Conservation (phyloP, 2,113 vertebrate species). For the Ictalurus furcatus region DNA sequence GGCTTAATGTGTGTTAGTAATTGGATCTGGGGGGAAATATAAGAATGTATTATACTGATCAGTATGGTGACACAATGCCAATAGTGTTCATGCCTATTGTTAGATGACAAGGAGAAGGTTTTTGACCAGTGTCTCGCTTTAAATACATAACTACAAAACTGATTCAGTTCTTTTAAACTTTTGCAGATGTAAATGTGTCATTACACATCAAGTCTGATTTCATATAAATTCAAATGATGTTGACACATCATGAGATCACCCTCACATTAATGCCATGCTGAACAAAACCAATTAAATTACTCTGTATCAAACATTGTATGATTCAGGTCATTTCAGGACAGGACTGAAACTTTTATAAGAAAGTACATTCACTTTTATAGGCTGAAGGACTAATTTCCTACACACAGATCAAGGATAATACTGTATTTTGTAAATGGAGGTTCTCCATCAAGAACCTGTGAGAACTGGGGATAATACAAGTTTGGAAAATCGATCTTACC, state of each 20-base stretch:
- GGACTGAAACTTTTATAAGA: no score
- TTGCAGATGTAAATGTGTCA: background rate
- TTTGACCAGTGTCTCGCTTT: background rate
- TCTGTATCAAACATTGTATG: background rate
- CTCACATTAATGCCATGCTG: background rate
- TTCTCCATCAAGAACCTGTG: background rate
- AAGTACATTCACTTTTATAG: background rate
- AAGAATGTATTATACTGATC: conserved; percentile 45
- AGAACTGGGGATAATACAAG: background rate
- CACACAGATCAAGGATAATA: background rate
- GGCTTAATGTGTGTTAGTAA: conserved; percentile 52
- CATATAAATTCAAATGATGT: background rate
- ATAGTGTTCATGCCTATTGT: conserved; percentile 18
- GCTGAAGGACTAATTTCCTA: background rate
- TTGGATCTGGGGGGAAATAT: conserved; percentile 36
- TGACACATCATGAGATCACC: background rate
- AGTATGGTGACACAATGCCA: conserved; percentile 25
- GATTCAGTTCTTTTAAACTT: background rate
- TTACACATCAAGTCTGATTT: background rate
- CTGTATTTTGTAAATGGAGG: background rate
- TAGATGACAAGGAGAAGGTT: background rate
- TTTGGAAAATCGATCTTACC: background rate
- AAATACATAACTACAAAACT: conserved; percentile 1
- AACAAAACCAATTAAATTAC: background rate
- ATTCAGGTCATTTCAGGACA: background rate